phyloP scores from a whole-genome alignment of 2,113 vertebrate genomes.

The Pelecanoides urinatrix region DNA sequence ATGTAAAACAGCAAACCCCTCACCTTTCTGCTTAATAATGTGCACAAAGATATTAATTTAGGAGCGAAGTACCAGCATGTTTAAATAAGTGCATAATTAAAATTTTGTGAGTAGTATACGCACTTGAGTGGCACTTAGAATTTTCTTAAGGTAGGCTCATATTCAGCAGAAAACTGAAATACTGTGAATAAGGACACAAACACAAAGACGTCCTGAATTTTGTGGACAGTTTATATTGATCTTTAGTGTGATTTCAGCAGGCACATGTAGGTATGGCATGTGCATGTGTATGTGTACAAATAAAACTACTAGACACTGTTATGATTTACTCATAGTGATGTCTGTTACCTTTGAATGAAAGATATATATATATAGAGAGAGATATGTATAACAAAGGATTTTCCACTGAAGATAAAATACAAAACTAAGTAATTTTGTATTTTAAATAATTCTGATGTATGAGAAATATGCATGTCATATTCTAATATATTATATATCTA shows the following conservation, averaged over 20 bases:
- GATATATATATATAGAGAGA: accelerated
- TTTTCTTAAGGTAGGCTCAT: not conserved
- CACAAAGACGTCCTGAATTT: not conserved
- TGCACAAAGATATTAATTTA: not conserved
- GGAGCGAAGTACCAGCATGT: not conserved
- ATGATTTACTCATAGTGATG: not conserved
- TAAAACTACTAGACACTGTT: not conserved
- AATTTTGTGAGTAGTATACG: not conserved
- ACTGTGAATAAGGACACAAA: not conserved
- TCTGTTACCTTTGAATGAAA: not conserved
- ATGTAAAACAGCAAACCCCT: not conserved
- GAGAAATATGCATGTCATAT: not conserved
- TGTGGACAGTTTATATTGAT: not conserved
- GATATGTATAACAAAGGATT: not conserved
- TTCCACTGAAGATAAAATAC: not conserved
- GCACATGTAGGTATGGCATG: not conserved
- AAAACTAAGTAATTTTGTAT: not conserved
- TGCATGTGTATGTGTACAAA: not conserved
- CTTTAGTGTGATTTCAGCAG: not conserved
- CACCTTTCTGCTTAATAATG: not conserved
- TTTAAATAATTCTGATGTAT: not conserved
- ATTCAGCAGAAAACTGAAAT: not conserved
- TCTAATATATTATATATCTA: not conserved
- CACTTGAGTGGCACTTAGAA: not conserved
- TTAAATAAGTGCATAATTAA: not conserved